These are phyloP conservation scores for Ectropis crepuscularia DNA, from an alignment of 2,888 invertebrate genomes.

Conservation along the genomic window DNA sequence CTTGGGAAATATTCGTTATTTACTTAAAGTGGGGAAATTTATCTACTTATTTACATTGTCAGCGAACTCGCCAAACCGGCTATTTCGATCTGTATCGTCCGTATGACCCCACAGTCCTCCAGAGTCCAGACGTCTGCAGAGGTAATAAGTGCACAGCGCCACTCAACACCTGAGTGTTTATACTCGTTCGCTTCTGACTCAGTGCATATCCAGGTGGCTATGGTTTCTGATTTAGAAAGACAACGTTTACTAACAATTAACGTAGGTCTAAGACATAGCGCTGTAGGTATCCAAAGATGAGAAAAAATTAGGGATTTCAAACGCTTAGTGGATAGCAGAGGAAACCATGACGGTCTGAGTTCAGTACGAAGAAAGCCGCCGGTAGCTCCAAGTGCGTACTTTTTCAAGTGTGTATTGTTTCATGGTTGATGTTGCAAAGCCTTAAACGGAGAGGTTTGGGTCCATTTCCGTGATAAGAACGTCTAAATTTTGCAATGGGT, in stretches of 20 bases:
- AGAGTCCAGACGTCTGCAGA: conserved; percentile 35
- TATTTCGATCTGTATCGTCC: conserved; percentile 3
- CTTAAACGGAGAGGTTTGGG: no score
- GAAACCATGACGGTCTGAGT: no score
- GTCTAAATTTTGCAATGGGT: no score
- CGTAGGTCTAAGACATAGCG: no score
- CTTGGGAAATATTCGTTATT: neutral
- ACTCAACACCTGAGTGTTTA: conserved; percentile 18
- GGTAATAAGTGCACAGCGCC: conserved; percentile 26
- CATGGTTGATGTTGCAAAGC: no score
- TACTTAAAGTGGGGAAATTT: neutral
- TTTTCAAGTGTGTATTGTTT: no score
- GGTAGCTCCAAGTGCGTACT: no score
- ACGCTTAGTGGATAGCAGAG: no score
- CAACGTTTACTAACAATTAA: no score
- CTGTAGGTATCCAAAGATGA: neutral
- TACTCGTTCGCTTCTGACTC: conserved; percentile 43
- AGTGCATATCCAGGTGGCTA: conserved; percentile 41
- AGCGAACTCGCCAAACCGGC: conserved; percentile 6
- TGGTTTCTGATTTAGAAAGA: neutral
- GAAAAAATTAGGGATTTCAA: neutral
- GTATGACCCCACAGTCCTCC: conserved; percentile 22
- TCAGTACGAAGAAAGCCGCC: no score
- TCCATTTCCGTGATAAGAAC: no score
- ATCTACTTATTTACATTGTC: neutral